Conservation (phyloP, 2,888 invertebrate genomes). For the Ophion ellenae region DNA sequence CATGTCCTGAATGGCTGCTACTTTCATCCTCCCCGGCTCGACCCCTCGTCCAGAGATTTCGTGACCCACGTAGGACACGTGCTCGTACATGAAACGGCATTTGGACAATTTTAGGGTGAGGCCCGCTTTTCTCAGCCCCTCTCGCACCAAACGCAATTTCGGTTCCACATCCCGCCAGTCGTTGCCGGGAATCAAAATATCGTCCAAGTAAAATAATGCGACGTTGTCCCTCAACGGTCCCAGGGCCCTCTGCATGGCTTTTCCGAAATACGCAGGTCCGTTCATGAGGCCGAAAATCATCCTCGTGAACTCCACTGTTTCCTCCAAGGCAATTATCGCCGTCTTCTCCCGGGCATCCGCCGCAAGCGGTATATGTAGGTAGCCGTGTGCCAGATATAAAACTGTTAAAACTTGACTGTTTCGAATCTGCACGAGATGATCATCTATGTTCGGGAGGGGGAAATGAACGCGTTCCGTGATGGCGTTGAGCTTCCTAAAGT, state of each 20-base stretch:
- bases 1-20: conserved; percentile 60
- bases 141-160: background rate
- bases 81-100: conserved; percentile 64
- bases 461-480: background rate
- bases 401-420: background rate
- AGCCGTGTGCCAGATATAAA: conserved; percentile 42
- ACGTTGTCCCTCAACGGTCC: conserved; percentile 5
- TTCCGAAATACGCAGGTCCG: background rate
- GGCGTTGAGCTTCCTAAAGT: background rate
- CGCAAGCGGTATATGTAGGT: conserved; percentile 32
- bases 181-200: conserved; percentile 21
- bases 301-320: conserved; percentile 11
- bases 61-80: conserved; percentile 74
- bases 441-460: conserved; percentile 4
- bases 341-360: conserved; percentile 16
- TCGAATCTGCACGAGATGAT: background rate
- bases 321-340: conserved; percentile 63
- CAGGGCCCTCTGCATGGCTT: conserved; percentile 10
- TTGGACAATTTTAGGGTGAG: background rate
- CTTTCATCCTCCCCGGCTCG: conserved; percentile 65
- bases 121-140: background rate
- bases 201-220: conserved; percentile 19
- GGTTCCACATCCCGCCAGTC: conserved; percentile 68
- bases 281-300: conserved; percentile 62
- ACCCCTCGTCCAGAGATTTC: conserved; percentile 43